Evolutionary conservation across 2,113 vertebrate species (phyloP), one percentile per base, ranked within the genome.

Genomic region (Oriolus oriolus): DNA sequence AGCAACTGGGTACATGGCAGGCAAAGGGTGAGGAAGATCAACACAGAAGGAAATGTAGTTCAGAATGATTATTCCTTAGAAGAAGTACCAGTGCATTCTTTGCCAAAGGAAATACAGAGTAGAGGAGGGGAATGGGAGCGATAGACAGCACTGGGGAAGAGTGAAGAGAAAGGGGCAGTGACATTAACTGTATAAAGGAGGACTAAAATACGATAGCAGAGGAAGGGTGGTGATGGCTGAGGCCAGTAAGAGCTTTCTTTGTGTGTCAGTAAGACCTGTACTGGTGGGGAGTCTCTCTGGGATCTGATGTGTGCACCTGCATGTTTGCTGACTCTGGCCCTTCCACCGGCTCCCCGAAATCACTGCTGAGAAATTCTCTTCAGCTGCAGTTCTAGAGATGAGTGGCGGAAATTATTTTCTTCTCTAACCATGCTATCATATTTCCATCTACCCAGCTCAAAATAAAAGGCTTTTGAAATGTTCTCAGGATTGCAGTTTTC

Each of bases 391-490:
- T 93, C 78, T 74, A 60, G 76, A 74, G n/a, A 50, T n/a, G 80
- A 70, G 23, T 27, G 88, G 59, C 0, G 2, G 85, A 81, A 81
- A 56, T 27, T 0, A n/a, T 63, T 42, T 50, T 60, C 18, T n/a
- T 75, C 28, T 73, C 33, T 83, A 77, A 92, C 42, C 30, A 10
- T 82, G 18, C 41, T 87, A n/a, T 73, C 19, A 8, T 76, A 76
- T 44, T 93, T 75, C 65, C 54, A 35, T 89, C 39, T 92, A 19
- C 37, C 14, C 33, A 59, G 53, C 68, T 88, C 44, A 69, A 93
- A 95, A 97, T 92, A 81, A 96, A 87, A 86, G 44, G 78, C 75
- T 91, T 91, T 92, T 71, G 49, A 88, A 92, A 85, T 79, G 88
- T 88, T 92, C 70, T 88, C 1, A 6, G 68, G 78, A 84, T 81